phyloP scores from a whole-genome alignment of 2,113 vertebrate genomes.

The Deroptyus accipitrinus region DNA sequence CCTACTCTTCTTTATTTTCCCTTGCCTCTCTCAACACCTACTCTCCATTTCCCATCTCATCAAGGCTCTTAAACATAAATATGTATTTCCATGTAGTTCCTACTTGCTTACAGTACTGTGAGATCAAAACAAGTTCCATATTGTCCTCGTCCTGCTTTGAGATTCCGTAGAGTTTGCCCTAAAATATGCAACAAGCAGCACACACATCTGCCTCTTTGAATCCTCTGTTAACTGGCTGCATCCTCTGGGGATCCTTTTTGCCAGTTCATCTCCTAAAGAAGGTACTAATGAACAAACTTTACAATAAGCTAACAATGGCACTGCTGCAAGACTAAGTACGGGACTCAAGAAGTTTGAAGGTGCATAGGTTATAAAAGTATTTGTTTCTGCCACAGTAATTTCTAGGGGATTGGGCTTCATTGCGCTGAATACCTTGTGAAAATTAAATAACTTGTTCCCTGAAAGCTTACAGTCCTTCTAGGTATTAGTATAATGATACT shows the following conservation, averaged over 20 bases:
- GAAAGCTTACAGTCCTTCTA: background rate
- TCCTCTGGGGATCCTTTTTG: background rate
- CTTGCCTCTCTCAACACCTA: background rate
- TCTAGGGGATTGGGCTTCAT: background rate
- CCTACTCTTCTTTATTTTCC: background rate
- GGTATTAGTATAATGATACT: background rate
- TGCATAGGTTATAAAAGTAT: background rate
- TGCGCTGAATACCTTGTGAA: background rate
- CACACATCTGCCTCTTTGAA: background rate
- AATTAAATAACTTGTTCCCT: background rate
- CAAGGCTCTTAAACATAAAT: background rate
- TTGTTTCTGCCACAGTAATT: background rate
- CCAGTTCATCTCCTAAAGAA: background rate
- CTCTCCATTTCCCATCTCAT: background rate
- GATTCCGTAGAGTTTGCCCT: background rate
- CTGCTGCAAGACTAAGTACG: background rate
- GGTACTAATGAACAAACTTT: background rate
- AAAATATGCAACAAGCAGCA: background rate
- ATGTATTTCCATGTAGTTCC: background rate
- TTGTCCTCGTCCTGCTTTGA: background rate
- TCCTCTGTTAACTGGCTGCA: background rate
- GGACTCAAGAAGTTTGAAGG: background rate
- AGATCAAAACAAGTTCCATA: background rate
- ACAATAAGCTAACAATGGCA: background rate
- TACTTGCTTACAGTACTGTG: background rate